Base-by-base conservation (phyloP, 2,797 vertebrate species). In the Parotocinclus haroldoi region DNA sequence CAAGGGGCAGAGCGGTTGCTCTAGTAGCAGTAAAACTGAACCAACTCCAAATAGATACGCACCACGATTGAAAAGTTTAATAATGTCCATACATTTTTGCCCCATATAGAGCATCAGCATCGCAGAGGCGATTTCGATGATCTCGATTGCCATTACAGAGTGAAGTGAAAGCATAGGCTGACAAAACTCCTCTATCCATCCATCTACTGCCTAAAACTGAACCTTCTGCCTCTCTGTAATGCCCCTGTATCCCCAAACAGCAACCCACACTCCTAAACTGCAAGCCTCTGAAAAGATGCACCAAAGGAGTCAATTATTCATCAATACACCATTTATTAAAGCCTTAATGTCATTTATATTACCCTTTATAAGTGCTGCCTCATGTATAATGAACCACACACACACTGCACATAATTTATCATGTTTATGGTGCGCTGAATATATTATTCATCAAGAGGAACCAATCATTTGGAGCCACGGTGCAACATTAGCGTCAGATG, bases 281-380 rank as follows among this genome's bases (percentile, higher is more conserved):
- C 51, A 68, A 49, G 58, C 54, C 40, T 51, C 53, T 42, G 38
- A 70, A 72, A 68, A 63, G 77, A 74, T 67, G 64, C 73, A 74
- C 77, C 54, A 56, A 50, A 78, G 61, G 74, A 82, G 86, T 89
- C 86, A 89, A 89, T 89, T 87, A 91, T 89, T 90, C 81, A 89
- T 88, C 80, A 75, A 89, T 87, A 88, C 84, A 81, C 82, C 87
- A 87, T 88, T 89, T 88, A 89, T 88, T 90, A 85, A 83, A 82
- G 82, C 85, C 86, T 84, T 69, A 78, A 75, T 84, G 86, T 87
- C 85, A 84, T 77, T 85, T 85, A 86, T 76, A 82, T 80, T 59
- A 58, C 71, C 57, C 72, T 82, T 78, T 86, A 83, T 80, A 83
- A 80, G 87, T 84, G 84, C 80, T 73, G 66, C 78, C 85, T 87